Percentiles rank a stretch among this genome's conserved stretches.
Conservation (phyloP, 2,888 invertebrate species). For the Apotomis turbidana region DNA sequence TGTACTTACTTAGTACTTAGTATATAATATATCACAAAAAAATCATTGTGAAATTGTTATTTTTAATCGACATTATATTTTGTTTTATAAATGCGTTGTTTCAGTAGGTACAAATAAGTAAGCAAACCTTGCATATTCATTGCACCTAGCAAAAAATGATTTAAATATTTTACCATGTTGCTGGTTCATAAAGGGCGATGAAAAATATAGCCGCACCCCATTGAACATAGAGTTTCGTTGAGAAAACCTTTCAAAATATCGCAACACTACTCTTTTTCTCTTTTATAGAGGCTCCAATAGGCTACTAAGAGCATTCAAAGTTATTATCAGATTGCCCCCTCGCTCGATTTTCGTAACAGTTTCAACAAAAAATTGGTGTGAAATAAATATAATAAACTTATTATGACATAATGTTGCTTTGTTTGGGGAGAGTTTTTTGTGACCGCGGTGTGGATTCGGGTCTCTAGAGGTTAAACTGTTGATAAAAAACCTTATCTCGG, state of each 20-base stretch:
- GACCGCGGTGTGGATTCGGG: conserved; percentile 10
- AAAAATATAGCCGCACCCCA: conserved; percentile 12
- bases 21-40: too few species aligned
- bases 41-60: too few species aligned
- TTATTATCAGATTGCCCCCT: conserved; percentile 35
- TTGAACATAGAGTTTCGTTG: conserved; percentile 16
- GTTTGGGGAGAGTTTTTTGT: conserved; percentile 30
- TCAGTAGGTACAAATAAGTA: too few species aligned
- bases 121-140: too few species aligned
- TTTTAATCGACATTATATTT: too few species aligned
- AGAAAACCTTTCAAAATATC: conserved; percentile 30
- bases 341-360: conserved; percentile 21
- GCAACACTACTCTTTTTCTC: conserved; percentile 17
- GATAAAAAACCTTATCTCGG: conserved; percentile 11
- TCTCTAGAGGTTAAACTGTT: conserved; percentile 27
- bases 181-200: background rate
- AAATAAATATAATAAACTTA: conserved; percentile 36
- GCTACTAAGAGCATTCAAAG: conserved; percentile 33
- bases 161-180: background rate
- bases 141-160: background rate
- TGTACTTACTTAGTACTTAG: too few species aligned
- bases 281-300: conserved; percentile 26
- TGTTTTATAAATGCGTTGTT: too few species aligned
- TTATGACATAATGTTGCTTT: conserved; percentile 30
- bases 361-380: conserved; percentile 31